A percentile compares a stretch with the other conserved stretches of the same genome.
These are phyloP conservation scores for Conomelus anceps DNA, from an alignment of 2,888 invertebrate species.

Conservation along the genomic window DNA sequence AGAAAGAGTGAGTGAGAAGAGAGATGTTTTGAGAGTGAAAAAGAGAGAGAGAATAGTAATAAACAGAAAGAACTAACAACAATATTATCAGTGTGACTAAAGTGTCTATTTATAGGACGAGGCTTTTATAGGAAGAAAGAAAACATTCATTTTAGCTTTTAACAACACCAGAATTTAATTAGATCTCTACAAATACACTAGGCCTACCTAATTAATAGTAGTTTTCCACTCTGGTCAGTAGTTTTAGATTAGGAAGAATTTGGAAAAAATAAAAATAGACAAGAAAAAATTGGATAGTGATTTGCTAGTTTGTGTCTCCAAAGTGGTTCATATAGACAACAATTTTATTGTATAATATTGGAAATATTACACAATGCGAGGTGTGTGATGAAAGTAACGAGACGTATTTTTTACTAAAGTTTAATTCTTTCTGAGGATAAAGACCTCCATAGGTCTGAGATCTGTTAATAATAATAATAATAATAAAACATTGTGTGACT, in stretches of 20 bases:
- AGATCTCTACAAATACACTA: neutral
- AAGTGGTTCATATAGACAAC: too few relatives aligned
- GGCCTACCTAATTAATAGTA: neutral
- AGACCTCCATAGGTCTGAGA: too few relatives aligned
- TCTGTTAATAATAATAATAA: too few relatives aligned
- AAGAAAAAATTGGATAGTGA: neutral
- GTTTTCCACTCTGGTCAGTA: neutral
- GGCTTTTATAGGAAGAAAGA: neutral
- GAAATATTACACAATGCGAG: too few relatives aligned
- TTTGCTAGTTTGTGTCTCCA: too few relatives aligned
- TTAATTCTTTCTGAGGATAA: too few relatives aligned
- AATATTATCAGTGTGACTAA: neutral
- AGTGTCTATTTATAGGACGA: neutral
- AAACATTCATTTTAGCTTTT: neutral
- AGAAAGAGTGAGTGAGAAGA: neutral
- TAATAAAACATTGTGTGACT: too few relatives aligned
- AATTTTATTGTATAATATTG: too few relatives aligned
- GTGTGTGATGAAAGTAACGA: too few relatives aligned
- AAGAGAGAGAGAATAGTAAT: neutral
- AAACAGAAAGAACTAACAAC: neutral
- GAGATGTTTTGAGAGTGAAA: too few relatives aligned
- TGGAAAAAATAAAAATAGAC: neutral
- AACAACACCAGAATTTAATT: neutral
- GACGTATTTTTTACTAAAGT: too few relatives aligned
- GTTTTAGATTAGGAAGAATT: neutral